A percentile compares a stretch with the other conserved stretches of the same genome.
These are phyloP conservation scores for Laupala kohalensis DNA, from an alignment of 1,140 invertebrate genomes.

Conservation along the genomic window DNA sequence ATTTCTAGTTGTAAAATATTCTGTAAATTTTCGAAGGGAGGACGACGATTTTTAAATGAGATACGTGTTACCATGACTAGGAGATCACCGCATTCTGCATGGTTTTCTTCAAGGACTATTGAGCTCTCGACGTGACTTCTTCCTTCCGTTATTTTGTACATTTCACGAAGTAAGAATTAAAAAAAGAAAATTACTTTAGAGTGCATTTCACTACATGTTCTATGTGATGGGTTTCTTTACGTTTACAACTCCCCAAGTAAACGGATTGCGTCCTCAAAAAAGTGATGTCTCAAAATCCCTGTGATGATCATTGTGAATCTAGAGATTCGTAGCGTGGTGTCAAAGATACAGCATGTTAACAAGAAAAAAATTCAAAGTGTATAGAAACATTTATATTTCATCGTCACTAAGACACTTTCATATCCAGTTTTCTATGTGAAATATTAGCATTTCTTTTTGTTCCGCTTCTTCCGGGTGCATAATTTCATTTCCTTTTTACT, in stretches of 20 bases:
- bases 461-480: neutral
- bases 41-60: neutral
- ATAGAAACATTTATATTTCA: neutral
- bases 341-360: neutral
- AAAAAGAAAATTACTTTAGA: neutral
- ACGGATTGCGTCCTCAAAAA: neutral
- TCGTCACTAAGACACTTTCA: neutral
- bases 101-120: neutral
- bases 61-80: neutral
- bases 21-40: neutral
- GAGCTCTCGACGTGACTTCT: neutral
- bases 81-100: neutral
- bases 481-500: neutral
- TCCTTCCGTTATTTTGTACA: neutral
- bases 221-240: neutral
- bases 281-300: neutral
- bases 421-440: neutral
- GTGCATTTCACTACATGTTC: neutral
- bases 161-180: neutral
- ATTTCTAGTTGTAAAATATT: neutral
- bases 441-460: neutral
- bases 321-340: neutral
- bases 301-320: neutral
- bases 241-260: neutral
- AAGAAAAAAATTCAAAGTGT: neutral